Base-by-base conservation (phyloP, 2,113 vertebrate genomes). In the Mustela nigripes region DNA sequence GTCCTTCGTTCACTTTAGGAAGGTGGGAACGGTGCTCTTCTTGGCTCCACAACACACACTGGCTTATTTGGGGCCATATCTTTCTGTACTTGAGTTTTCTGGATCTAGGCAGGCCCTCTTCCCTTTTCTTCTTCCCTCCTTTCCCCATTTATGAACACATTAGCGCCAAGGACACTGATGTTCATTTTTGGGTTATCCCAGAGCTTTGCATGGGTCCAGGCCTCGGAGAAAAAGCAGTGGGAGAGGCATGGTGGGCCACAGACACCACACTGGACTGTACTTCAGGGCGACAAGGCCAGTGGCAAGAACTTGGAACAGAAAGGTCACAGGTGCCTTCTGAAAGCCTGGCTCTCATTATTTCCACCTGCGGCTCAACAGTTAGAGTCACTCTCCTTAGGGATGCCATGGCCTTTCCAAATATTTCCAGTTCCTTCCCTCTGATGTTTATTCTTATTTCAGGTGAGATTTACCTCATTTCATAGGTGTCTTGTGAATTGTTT, bases 391-490 rank as follows among this genome's bases (percentile, higher is more conserved):
- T 94, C 39, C 65, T 80, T n/a, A 45, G 24, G 28, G 18, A 87
- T 78, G 62, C 42, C 31, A 69, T 0, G 1, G 36, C 24, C 22
- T 91, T 33, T 89, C n/a, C 11, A 62, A 92, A 56, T 53, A 93
- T n/a, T 73, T 86, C 28, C 58, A 65, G 14, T 22, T 39, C 81
- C 78, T 86, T 63, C 45, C 65, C 81, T 24, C 28, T 2, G 10
- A 69, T 60, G 48, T 16, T 39, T n/a, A 39, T 33, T 87, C 28
- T 16, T 5, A 11, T 56, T 95, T 78, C 42, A 84, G 36, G 45
- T 90, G 48, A 91, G 53, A 84, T 86, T 83, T 73, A n/a, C 48
- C 50, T 97, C 33, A n/a, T 78, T 91, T 96, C n/a, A 36, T 16
- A 84, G 31, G 11, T 89, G 24, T 60, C 71, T 95, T 89, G 33